Evolutionary conservation across 2,797 vertebrate genomes (phyloP).

Genomic region (Distichodus sexfasciatus): DNA sequence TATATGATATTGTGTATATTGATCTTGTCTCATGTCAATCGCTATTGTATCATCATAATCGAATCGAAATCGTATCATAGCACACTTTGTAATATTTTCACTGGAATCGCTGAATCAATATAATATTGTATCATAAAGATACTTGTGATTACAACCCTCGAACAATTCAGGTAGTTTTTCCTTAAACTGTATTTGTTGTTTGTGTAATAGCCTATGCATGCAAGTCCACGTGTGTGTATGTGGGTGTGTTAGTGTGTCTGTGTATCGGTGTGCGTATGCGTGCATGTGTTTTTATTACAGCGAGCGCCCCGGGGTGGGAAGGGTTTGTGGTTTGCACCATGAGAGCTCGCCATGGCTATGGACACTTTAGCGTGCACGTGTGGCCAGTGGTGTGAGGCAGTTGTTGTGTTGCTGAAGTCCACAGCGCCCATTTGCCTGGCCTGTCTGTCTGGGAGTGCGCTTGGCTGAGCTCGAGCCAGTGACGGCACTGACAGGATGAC

Average conservation of each 20-base stretch:
- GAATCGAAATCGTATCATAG: too few species aligned
- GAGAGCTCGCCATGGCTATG: constrained; percentile 23
- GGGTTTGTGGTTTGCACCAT: constrained; percentile 33
- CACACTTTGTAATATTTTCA: too few species aligned
- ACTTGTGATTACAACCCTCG: too few species aligned
- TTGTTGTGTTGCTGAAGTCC: constrained; percentile 73
- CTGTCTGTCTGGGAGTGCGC: constrained; percentile 74
- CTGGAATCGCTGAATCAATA: too few species aligned
- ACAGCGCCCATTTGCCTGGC: constrained; percentile 73
- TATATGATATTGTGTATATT: too few species aligned
- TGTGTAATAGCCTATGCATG: not conserved
- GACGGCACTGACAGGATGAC: constrained; percentile 78
- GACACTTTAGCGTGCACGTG: constrained; percentile 38
- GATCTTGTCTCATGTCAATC: too few species aligned
- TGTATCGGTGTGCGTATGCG: constrained; percentile 9
- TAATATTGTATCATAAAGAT: too few species aligned
- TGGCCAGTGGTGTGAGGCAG: constrained; percentile 56
- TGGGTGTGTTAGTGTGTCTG: not conserved
- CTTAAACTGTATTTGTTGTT: not conserved
- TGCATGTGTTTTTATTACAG: constrained; percentile 34
- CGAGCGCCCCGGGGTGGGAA: constrained; percentile 23
- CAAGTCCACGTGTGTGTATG: not conserved
- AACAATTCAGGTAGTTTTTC: too few species aligned
- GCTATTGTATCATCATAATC: too few species aligned
- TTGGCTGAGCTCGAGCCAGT: constrained; percentile 71